phyloP scores from a whole-genome alignment of 92 coral and sea anemone species.

The Porites cylindrica region DNA sequence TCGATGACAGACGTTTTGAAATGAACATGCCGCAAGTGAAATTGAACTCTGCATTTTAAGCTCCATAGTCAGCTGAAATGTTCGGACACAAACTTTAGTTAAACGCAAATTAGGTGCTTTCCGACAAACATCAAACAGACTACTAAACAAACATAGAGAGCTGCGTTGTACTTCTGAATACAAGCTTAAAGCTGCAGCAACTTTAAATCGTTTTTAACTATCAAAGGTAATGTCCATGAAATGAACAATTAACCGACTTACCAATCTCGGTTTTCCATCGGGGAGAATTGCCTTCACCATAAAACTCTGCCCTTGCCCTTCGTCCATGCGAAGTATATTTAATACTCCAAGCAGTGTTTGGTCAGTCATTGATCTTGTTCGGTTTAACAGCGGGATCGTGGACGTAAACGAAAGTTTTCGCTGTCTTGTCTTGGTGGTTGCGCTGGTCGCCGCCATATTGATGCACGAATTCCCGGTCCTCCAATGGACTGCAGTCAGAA shows the following conservation, averaged over 20 bases:
- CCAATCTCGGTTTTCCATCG: slow-evolving; percentile 95
- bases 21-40: slow-evolving; percentile 19
- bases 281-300: slow-evolving; percentile 93
- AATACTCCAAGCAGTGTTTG: slow-evolving; percentile 93
- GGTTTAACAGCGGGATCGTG: slow-evolving; percentile 74
- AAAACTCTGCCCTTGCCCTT: slow-evolving; percentile 87
- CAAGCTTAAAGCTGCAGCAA: slow-evolving; percentile 25
- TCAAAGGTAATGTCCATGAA: slow-evolving; percentile 1
- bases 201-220: slow-evolving; percentile 30
- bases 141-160: background rate
- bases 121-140: slow-evolving; percentile 2
- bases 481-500: slow-evolving; percentile 28
- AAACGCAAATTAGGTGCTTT: slow-evolving; percentile 28
- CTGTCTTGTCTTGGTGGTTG: slow-evolving; percentile 68
- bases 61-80: slow-evolving; percentile 6
- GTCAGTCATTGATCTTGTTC: slow-evolving; percentile 93
- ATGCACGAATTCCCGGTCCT: slow-evolving; percentile 12
- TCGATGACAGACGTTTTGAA: slow-evolving; percentile 37
- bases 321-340: slow-evolving; percentile 94
- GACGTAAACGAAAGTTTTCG: slow-evolving; percentile 83
- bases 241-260: slow-evolving; percentile 53
- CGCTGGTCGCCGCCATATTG: slow-evolving; percentile 89
- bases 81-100: slow-evolving; percentile 11
- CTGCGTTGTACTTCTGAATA: background rate
- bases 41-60: background rate